Conservation (phyloP, 2,888 invertebrate genomes). For the Drosophila macrospina region DNA sequence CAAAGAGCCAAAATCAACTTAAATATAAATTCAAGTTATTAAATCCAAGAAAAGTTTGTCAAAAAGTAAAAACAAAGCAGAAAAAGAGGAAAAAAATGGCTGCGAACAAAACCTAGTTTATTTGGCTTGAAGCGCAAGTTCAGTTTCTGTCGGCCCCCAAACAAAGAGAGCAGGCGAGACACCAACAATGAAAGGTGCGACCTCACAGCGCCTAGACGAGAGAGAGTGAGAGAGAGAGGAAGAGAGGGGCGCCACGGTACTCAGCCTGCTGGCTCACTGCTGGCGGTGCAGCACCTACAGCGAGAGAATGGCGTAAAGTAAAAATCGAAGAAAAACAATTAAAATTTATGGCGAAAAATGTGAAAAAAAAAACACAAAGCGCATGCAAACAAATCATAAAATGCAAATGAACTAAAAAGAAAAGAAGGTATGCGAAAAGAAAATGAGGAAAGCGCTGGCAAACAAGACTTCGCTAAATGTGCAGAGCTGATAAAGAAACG, state of each 20-base stretch:
- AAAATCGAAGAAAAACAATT: slow-evolving; percentile 80
- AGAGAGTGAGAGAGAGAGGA: background rate
- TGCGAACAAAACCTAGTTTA: slow-evolving; percentile 50
- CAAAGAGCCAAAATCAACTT: slow-evolving; percentile 42
- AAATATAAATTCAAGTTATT: slow-evolving; percentile 59
- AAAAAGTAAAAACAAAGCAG: slow-evolving; percentile 25
- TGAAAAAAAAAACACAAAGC: slow-evolving; percentile 52
- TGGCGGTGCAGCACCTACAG: slow-evolving; percentile 7
- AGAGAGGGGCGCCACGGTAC: slow-evolving; percentile 18
- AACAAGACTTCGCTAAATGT: slow-evolving; percentile 26
- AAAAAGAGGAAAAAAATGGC: slow-evolving; percentile 10
- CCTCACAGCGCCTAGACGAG: slow-evolving; percentile 42
- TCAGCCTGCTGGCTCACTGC: slow-evolving; percentile 1
- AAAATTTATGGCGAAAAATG: slow-evolving; percentile 70
- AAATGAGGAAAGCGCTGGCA: slow-evolving; percentile 36
- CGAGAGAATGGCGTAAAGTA: slow-evolving; percentile 50
- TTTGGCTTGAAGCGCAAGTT: slow-evolving; percentile 66
- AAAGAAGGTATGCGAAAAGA: slow-evolving; percentile 16
- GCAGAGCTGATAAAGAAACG: slow-evolving; percentile 20
- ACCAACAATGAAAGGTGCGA: slow-evolving; percentile 58
- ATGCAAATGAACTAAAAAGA: slow-evolving; percentile 66
- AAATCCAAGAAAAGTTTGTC: slow-evolving; percentile 55
- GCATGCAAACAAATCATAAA: slow-evolving; percentile 75
- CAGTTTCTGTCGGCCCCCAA: slow-evolving; percentile 29
- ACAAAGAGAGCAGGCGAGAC: slow-evolving; percentile 41